phyloP scores from a whole-genome alignment of 1,140 invertebrate species.

The Apis florea region DNA sequence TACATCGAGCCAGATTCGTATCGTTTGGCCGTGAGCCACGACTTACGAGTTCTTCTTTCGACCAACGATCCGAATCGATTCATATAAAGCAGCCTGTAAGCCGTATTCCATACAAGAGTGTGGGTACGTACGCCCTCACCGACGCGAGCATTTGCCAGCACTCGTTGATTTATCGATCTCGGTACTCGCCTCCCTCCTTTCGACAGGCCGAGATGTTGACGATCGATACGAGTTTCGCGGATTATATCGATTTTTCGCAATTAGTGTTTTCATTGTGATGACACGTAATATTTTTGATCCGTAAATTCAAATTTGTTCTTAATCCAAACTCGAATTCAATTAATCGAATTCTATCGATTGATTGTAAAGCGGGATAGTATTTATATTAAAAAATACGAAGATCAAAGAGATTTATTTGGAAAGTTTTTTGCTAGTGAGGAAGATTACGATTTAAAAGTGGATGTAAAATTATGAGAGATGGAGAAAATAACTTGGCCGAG shows the following conservation, averaged over 20 bases:
- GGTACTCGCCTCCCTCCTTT: conserved; percentile 23
- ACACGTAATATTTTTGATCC: too few relatives aligned
- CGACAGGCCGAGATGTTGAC: conserved; percentile 32
- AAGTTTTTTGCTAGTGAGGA: too few relatives aligned
- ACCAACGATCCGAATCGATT: conserved; percentile 54
- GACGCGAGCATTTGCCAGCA: conserved; percentile 57
- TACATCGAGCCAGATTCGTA: conserved; percentile 65
- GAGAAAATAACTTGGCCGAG: too few relatives aligned
- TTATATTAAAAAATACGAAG: too few relatives aligned
- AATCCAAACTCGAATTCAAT: too few relatives aligned
- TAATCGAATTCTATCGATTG: too few relatives aligned
- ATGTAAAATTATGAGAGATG: too few relatives aligned
- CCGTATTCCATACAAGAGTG: neutral
- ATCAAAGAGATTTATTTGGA: too few relatives aligned
- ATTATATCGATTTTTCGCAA: conserved; percentile 9
- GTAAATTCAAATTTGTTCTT: too few relatives aligned
- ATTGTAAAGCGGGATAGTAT: too few relatives aligned
- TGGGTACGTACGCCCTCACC: conserved; percentile 27
- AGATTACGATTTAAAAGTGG: too few relatives aligned
- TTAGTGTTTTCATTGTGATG: too few relatives aligned
- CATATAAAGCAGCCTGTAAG: conserved; percentile 43
- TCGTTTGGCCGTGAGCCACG: conserved; percentile 52
- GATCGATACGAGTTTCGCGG: conserved; percentile 34
- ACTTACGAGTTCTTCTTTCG: conserved; percentile 59
- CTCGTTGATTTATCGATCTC: conserved; percentile 60